Conservation (phyloP, 2,888 invertebrate species). For the Lasioglossum figueresi region DNA sequence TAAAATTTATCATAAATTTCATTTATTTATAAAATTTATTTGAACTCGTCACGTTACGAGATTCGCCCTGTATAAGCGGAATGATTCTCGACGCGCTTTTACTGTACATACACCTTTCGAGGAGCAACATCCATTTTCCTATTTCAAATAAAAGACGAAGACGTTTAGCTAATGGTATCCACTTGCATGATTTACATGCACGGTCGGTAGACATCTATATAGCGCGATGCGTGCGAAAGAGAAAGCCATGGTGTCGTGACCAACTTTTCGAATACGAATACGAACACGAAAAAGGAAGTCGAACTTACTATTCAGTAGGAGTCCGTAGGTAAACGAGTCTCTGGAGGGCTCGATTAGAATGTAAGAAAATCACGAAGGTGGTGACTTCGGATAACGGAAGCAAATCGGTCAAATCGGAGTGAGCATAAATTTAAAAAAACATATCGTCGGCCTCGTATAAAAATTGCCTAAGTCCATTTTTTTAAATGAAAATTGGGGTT, state of each 20-base stretch:
- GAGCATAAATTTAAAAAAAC: no score
- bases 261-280: slow-evolving; percentile 48
- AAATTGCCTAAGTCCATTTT: no score
- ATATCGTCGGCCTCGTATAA: no score
- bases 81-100: background rate
- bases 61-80: no score
- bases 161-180: background rate
- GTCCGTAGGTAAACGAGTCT: slow-evolving; percentile 62
- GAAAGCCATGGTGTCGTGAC: background rate
- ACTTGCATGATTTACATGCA: slow-evolving; percentile 5
- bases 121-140: background rate
- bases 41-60: no score
- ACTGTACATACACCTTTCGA: background rate
- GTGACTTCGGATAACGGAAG: background rate
- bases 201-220: background rate
- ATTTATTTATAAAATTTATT: no score
- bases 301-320: slow-evolving; percentile 59
- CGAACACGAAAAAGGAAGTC: slow-evolving; percentile 50
- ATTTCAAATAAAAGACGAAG: background rate
- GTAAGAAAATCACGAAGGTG: slow-evolving; percentile 34
- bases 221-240: background rate
- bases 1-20: no score
- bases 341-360: slow-evolving; percentile 27
- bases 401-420: no score
- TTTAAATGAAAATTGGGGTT: no score